These are phyloP conservation scores for Rhopilema esculentum DNA, from an alignment of 30 jellyfish, hydroid and myxozoan species.

Conservation along the genomic window DNA sequence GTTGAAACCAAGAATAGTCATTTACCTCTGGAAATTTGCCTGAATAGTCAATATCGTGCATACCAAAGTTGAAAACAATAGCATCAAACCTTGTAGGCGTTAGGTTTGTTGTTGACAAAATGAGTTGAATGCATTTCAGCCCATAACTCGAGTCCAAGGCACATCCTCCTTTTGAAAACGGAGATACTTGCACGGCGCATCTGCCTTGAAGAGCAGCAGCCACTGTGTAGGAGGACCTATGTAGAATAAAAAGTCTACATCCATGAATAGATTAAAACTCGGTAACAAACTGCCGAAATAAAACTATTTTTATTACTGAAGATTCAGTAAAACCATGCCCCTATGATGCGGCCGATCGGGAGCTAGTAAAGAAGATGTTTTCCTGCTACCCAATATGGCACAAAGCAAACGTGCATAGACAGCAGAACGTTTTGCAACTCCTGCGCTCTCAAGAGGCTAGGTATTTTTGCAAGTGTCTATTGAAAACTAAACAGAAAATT, in stretches of 20 bases:
- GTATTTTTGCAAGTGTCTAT: too few species aligned
- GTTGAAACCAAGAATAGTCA: not conserved
- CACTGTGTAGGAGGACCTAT: slow-evolving; percentile 85
- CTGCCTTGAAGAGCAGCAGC: slow-evolving; percentile 87
- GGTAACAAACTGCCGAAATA: too few species aligned
- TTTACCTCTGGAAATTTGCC: slow-evolving; percentile 88
- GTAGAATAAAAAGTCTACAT: not conserved
- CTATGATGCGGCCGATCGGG: too few species aligned
- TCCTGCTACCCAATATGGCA: too few species aligned
- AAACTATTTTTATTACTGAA: too few species aligned
- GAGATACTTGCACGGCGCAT: slow-evolving; percentile 91
- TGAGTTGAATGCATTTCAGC: slow-evolving; percentile 70
- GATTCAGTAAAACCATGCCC: too few species aligned
- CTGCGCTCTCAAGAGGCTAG: too few species aligned
- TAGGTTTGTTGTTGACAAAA: slow-evolving; percentile 77
- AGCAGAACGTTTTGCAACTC: too few species aligned
- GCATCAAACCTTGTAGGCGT: slow-evolving; percentile 89
- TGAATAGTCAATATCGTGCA: slow-evolving; percentile 87
- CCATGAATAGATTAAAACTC: too few species aligned
- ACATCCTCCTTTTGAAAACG: slow-evolving; percentile 88
- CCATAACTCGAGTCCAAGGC: slow-evolving; percentile 90
- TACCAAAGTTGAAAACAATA: slow-evolving; percentile 84
- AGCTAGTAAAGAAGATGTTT: too few species aligned
- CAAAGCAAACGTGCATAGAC: too few species aligned
- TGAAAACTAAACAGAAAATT: too few species aligned